Conservation (phyloP, 2,113 vertebrate species). For the Limanda limanda region DNA sequence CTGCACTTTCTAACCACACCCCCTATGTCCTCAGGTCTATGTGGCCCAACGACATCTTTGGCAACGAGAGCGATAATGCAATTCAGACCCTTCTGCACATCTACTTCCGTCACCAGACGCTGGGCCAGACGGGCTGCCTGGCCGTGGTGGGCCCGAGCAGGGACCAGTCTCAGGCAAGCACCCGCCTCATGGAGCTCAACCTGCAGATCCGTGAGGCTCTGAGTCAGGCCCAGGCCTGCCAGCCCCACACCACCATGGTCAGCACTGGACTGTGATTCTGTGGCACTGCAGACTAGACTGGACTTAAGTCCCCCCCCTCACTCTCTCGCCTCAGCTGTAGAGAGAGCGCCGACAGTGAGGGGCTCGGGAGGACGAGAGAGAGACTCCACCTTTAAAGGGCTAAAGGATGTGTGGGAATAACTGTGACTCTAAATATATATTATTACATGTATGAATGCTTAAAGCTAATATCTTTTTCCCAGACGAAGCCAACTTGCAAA, state of each 20-base stretch:
- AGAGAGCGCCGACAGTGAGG: conserved; percentile 26
- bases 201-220: conserved; percentile 95
- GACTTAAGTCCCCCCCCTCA: conserved; percentile 27
- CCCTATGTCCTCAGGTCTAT: conserved; percentile 81
- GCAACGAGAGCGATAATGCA: conserved; percentile 89
- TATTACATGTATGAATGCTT: conserved; percentile 73
- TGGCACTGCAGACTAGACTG: conserved; percentile 46
- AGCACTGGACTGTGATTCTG: conserved; percentile 90
- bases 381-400: conserved; percentile 82
- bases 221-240: conserved; percentile 87
- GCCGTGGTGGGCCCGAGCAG: conserved; percentile 93
- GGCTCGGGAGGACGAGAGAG: conserved; percentile 47
- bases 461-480: conserved; percentile 67
- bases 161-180: conserved; percentile 92
- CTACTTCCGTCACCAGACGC: conserved; percentile 96
- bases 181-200: conserved; percentile 96
- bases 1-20: neutral
- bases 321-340: conserved; percentile 53
- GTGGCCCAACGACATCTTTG: conserved; percentile 98
- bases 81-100: conserved; percentile 95
- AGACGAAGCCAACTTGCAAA: conserved; percentile 73
- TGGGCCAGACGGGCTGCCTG: conserved; percentile 95
- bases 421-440: conserved; percentile 73
- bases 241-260: conserved; percentile 73
- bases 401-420: conserved; percentile 82